Base-by-base conservation (phyloP, 1,140 invertebrate genomes). In the Heliconius hermathena region DNA sequence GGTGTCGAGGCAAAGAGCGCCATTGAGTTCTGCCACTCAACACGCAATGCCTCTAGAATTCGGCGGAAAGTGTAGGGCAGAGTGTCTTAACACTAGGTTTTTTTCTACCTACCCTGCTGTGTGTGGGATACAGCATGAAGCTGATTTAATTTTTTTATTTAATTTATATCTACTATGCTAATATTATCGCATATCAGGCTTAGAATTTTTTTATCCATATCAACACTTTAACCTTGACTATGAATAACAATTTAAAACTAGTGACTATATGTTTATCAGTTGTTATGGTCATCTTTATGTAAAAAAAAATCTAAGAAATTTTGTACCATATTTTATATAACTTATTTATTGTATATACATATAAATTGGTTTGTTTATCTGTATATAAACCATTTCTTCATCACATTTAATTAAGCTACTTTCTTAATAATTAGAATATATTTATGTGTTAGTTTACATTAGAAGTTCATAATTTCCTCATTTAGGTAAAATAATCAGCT, bases 201-300 rank as follows among this genome's bases (percentile, higher is more conserved):
- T 74, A 46, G 46, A 36, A 4, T 46, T 52, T 76, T 70, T 76
- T 76, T 71, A 41, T 71, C 3, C 13, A 71, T 76, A 71, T 71
- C 36, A 76, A 70, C 66, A 41, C 46, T 46, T 76, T 46, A 41
- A 76, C 60, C 74, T 76, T 76, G 74, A 60, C 38, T 46, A 18
- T 41, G 54, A 75, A 75, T 54, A 75, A 38, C 74, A 66, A 66
- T 66, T 66, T 29, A 66, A 66, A 66, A 66, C 60, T 66, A 66
- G 26, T 29, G 60, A 66, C 22, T 29, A 13, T 26, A 16, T 11
- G 9, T 66, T 66, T 66, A 29, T 66, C 60, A 66, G 22, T 29
- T 66, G 26, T 66, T 13, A 66, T 13, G 60, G 29, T 26, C n/a
- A 26, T 22, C 20, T n/a, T 9, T 22, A 60, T 57, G 54, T 57